Evolutionary conservation across 2,888 invertebrate genomes (phyloP), one percentile per base, ranked within the genome.

Genomic region (Microctonus aethiopoides): DNA sequence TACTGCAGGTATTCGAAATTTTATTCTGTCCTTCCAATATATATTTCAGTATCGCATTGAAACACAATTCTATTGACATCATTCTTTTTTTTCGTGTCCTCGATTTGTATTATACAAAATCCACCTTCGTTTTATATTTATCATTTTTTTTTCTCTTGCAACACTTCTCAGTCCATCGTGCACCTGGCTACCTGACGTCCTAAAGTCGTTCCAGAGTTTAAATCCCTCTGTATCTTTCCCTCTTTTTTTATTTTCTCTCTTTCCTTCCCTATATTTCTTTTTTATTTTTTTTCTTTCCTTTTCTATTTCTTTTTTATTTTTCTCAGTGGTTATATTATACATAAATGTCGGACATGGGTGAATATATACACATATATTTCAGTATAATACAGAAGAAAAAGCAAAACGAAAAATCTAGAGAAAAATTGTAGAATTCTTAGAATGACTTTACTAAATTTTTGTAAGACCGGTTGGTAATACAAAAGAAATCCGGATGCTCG

Each of bases 101-200:
- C 16, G 22, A 26, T 29, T 29, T 34, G n/a, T 46, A 16, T 46
- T 46, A 46, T 46, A 46, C 46, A 46, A 7, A 46, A 46, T 68
- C 54, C 34, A 56, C 61, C 57, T 65, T 70, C 52, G 32, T 29
- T 54, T 29, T 20, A n/a, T n/a, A 34, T 34, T 10, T 57, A 36
- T 63, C 3, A 71, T 76, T 73, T 75, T 74, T 76, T 72, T 67
- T 73, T 56, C n/a, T 73, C 11, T n/a, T 26, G 36, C 46, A 46
- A 59, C 16, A 68, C 52, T 41, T 62, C 46, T 6, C 13, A 32
- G 26, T 70, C 71, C 75, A 75, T 77, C 75, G 67, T 76, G 77
- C 81, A 81, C 81, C 82, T 82, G 81, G 79, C 81, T 82, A 82
- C 80, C 82, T 81, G 81, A 75, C 16, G 75, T 65, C 71, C 64